Conservation (phyloP, 2,888 invertebrate species). For the Linnaemya tessellans region DNA sequence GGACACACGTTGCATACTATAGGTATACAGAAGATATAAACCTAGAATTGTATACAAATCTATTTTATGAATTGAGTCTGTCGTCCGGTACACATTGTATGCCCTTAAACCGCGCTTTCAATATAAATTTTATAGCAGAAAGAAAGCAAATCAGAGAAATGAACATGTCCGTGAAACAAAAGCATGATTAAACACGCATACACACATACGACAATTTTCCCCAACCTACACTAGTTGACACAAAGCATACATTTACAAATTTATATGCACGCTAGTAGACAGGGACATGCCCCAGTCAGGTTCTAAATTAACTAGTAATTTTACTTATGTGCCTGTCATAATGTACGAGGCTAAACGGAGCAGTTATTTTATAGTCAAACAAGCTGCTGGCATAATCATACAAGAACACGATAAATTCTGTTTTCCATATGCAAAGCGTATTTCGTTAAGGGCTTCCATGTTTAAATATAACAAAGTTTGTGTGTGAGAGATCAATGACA, state of each 20-base stretch:
- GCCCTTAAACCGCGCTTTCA: constrained; percentile 52
- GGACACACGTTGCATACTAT: too few relatives aligned
- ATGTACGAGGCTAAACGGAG: constrained; percentile 1
- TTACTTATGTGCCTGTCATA: neutral
- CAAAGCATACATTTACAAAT: constrained; percentile 23
- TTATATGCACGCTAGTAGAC: constrained; percentile 13
- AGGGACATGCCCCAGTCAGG: constrained; percentile 50
- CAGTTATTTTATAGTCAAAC: neutral
- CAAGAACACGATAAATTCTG: too few relatives aligned
- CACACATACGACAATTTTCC: neutral
- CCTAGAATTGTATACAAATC: constrained; percentile 1
- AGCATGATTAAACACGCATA: constrained; percentile 9
- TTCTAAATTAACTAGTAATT: constrained; percentile 32
- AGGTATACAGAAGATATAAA: neutral
- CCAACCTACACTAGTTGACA: neutral
- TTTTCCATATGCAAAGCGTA: too few relatives aligned
- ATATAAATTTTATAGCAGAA: constrained; percentile 27
- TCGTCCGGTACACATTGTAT: constrained; percentile 49
- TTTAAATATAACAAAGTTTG: too few relatives aligned
- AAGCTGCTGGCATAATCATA: too few relatives aligned
- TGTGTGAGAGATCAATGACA: too few relatives aligned
- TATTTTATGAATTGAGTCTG: constrained; percentile 16
- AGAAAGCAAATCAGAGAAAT: neutral
- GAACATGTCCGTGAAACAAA: constrained; percentile 19
- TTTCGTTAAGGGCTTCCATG: too few relatives aligned